phyloP scores from a whole-genome alignment of 2,888 invertebrate species.

The Entomobrya multifasciata region DNA sequence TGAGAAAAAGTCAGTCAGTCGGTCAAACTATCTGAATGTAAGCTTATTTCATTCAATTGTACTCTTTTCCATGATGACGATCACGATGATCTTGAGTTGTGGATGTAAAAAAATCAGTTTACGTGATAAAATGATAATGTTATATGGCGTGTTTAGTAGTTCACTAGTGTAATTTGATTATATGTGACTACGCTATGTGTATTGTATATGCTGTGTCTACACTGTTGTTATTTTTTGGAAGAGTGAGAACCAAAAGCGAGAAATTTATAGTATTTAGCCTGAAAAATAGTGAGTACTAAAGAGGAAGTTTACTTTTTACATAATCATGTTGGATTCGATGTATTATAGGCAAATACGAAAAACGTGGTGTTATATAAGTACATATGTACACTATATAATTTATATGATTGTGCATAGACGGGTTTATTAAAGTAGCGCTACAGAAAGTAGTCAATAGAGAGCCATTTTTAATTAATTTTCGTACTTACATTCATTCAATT shows the following conservation, averaged over 20 bases:
- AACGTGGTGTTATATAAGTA: too few relatives aligned
- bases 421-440: background rate
- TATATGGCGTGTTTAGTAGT: conserved; percentile 14
- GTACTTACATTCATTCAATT: background rate
- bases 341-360: too few relatives aligned
- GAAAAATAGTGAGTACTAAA: background rate
- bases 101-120: background rate
- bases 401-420: too few relatives aligned
- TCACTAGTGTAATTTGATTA: background rate
- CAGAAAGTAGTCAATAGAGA: background rate
- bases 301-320: too few relatives aligned
- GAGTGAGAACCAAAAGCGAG: background rate
- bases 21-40: background rate
- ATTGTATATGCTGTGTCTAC: too few relatives aligned
- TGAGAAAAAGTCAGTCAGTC: background rate
- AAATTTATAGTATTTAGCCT: conserved; percentile 4
- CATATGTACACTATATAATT: too few relatives aligned
- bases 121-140: conserved; percentile 14
- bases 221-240: too few relatives aligned
- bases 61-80: background rate
- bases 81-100: conserved; percentile 28
- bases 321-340: too few relatives aligned
- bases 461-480: background rate
- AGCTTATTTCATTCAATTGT: conserved; percentile 22
- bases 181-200: too few relatives aligned